Conservation (phyloP, 2,113 vertebrate species). For the Delphinapterus leucas region DNA sequence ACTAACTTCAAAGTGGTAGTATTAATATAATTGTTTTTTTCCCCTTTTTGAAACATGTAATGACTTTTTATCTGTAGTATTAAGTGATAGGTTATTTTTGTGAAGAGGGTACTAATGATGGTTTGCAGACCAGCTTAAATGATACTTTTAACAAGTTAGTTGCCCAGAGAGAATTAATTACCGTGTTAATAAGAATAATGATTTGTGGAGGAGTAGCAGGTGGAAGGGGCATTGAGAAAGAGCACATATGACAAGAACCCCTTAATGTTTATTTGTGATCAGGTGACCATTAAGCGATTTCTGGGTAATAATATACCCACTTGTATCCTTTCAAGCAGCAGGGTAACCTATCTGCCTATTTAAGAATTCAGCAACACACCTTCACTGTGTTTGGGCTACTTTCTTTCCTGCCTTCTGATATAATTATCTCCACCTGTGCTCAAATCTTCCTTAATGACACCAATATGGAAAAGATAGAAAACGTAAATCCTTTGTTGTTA, state of each 20-base stretch:
- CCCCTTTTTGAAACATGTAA: constrained; percentile 38
- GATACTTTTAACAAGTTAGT: constrained; percentile 44
- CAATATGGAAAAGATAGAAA: not conserved
- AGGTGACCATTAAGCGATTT: not conserved
- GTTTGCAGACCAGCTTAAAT: constrained; percentile 45
- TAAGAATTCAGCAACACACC: not conserved
- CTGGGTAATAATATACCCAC: not conserved
- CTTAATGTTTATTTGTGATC: not conserved
- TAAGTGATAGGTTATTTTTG: constrained; percentile 46
- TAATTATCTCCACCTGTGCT: not conserved
- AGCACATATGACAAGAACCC: no score
- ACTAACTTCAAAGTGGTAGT: not conserved
- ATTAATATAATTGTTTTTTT: constrained; percentile 58
- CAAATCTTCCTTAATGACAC: constrained; percentile 1
- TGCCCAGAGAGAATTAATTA: constrained; percentile 61
- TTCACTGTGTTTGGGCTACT: not conserved
- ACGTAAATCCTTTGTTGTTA: constrained; percentile 1
- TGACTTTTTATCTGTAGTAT: constrained; percentile 60
- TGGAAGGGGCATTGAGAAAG: not conserved
- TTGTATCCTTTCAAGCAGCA: not conserved
- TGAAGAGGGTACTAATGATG: constrained; percentile 41
- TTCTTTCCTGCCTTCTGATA: not conserved
- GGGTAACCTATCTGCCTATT: not conserved
- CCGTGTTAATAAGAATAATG: not conserved
- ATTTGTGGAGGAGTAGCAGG: not conserved